These are phyloP conservation scores for Parnassius apollo DNA, from an alignment of 2,888 invertebrate genomes.

Conservation along the genomic window DNA sequence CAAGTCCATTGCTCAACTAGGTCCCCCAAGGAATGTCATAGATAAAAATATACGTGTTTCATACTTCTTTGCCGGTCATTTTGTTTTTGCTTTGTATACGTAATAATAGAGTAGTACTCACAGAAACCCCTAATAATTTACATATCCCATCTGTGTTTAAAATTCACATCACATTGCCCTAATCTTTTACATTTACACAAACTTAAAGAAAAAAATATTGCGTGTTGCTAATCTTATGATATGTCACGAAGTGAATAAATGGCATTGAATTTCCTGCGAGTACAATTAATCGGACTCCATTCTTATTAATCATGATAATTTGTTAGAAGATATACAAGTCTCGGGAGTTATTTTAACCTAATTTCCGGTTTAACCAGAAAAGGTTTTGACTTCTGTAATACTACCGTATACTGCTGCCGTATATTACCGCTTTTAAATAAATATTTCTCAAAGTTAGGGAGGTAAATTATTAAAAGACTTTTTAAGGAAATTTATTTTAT, in stretches of 20 bases:
- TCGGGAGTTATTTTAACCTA: slow-evolving; percentile 2
- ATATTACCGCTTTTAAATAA: too few species aligned
- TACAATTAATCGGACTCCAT: slow-evolving; percentile 8
- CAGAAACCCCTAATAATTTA: background rate
- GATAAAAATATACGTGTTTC: too few species aligned
- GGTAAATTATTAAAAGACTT: too few species aligned
- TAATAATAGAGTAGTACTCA: background rate
- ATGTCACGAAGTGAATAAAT: slow-evolving; percentile 17
- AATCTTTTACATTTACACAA: slow-evolving; percentile 9
- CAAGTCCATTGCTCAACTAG: too few species aligned
- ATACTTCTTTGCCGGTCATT: background rate
- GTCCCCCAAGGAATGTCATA: too few species aligned
- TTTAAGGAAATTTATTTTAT: too few species aligned
- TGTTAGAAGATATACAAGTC: slow-evolving; percentile 8
- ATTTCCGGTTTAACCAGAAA: background rate
- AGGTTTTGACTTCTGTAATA: background rate
- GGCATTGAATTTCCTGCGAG: slow-evolving; percentile 9
- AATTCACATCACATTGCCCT: slow-evolving; percentile 5
- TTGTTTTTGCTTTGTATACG: background rate
- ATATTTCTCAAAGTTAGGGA: too few species aligned
- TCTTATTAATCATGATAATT: slow-evolving; percentile 19
- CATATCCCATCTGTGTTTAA: background rate
- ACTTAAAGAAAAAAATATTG: slow-evolving; percentile 6
- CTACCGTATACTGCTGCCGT: too few species aligned
- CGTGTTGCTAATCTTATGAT: slow-evolving; percentile 10